phyloP scores from a whole-genome alignment of 2,113 vertebrate genomes.

The Mesocricetus auratus region DNA sequence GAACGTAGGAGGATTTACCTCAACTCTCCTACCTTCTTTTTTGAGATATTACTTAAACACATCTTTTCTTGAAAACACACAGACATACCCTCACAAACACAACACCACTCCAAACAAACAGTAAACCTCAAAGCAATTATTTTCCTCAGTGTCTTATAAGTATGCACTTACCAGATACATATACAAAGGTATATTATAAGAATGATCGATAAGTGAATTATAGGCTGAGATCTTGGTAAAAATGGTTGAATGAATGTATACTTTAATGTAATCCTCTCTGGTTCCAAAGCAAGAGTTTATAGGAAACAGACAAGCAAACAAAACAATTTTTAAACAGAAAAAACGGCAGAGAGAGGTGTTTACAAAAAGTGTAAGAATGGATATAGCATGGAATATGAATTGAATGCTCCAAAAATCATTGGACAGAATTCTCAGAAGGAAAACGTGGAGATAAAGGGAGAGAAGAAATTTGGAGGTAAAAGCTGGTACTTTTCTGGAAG shows the following conservation, averaged over 20 bases:
- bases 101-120: not conserved
- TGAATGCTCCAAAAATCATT: not conserved
- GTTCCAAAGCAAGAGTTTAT: not conserved
- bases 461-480: not conserved
- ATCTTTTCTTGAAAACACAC: not conserved
- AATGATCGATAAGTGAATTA: not conserved
- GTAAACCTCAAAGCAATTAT: not conserved
- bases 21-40: not conserved
- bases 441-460: not conserved
- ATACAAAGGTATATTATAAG: not conserved
- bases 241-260: not conserved
- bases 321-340: not conserved
- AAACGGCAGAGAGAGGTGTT: not conserved
- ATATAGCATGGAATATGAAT: too few species aligned
- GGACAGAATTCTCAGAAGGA: not conserved
- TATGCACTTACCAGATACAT: not conserved
- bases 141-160: conserved; percentile 20
- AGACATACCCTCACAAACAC: not conserved
- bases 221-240: not conserved
- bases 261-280: not conserved
- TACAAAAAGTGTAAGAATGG: not conserved
- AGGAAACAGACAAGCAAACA: not conserved
- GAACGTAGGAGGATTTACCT: conserved; percentile 60
- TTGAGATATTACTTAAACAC: conserved; percentile 21
- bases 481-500: conserved; percentile 32